A percentile compares a stretch with the other conserved stretches of the same genome.
phyloP scores from a whole-genome alignment of 2,113 vertebrate species.

The Archocentrus centrarchus region DNA sequence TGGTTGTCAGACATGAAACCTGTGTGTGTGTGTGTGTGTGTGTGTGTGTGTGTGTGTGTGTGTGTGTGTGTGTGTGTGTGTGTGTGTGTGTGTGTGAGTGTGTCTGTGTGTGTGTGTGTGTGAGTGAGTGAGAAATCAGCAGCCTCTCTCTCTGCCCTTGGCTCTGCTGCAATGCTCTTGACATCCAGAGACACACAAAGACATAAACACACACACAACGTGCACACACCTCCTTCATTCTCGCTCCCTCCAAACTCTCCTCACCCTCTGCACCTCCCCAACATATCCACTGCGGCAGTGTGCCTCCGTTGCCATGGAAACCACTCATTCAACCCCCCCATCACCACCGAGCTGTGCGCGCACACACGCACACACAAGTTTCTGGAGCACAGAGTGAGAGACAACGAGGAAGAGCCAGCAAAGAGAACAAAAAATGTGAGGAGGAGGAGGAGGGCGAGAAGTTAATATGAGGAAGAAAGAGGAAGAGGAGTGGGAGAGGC shows the following conservation, averaged over 20 bases:
- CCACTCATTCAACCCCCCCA: slow-evolving; percentile 66
- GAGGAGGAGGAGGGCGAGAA: neutral
- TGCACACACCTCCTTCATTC: neutral
- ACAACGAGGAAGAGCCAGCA: slow-evolving; percentile 59
- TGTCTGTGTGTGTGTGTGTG: neutral
- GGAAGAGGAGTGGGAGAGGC: neutral
- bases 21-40: neutral
- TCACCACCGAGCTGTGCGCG: neutral
- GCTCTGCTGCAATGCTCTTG: slow-evolving; percentile 52
- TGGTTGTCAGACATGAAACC: neutral
- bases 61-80: neutral
- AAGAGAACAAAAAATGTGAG: neutral
- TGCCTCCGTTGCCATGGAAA: slow-evolving; percentile 86
- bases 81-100: neutral
- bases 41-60: no score
- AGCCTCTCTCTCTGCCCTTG: slow-evolving; percentile 40
- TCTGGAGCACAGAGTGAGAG: slow-evolving; percentile 59
- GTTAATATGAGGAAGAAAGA: slow-evolving; percentile 6
- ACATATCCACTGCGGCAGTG: slow-evolving; percentile 85
- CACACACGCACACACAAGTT: slow-evolving; percentile 50
- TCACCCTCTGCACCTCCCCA: slow-evolving; percentile 3
- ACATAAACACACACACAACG: neutral
- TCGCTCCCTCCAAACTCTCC: neutral
- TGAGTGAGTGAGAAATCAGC: no score
- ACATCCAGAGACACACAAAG: neutral